These are phyloP conservation scores for Hepsetus odoe DNA, from an alignment of 2,113 vertebrate species.

Conservation along the genomic window DNA sequence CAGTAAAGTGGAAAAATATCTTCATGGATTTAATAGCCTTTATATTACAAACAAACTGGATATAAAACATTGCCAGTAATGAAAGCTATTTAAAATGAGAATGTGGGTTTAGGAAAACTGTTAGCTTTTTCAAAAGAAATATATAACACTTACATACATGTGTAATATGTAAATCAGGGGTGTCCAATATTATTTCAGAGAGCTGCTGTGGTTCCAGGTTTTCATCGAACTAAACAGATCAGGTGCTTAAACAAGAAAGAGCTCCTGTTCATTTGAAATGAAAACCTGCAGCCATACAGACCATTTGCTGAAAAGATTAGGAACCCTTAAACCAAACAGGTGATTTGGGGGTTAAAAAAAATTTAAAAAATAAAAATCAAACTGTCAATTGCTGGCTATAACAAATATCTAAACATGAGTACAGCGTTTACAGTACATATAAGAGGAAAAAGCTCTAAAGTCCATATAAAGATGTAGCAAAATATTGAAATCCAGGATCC, in stretches of 20 bases:
- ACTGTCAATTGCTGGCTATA: background rate
- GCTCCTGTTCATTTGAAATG: no score
- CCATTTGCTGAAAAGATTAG: background rate
- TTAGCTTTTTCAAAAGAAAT: conserved; percentile 18
- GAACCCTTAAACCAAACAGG: background rate
- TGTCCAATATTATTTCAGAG: no score
- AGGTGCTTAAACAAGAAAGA: no score
- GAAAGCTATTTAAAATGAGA: conserved; percentile 23
- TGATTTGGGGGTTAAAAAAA: background rate
- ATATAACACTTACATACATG: background rate
- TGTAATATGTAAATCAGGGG: background rate
- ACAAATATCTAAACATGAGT: conserved; percentile 4
- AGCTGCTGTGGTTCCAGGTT: no score
- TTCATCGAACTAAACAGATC: no score
- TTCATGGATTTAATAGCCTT: conserved; percentile 39
- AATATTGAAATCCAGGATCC: background rate
- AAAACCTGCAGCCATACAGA: no score
- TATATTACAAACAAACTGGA: conserved; percentile 35
- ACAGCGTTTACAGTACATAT: conserved; percentile 24
- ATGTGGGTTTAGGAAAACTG: background rate
- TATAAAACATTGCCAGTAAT: conserved; percentile 34
- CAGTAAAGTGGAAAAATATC: conserved; percentile 14
- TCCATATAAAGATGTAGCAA: background rate
- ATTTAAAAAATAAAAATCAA: background rate
- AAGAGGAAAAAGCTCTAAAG: conserved; percentile 15